Base-by-base conservation (phyloP, 2,113 vertebrate species). In the Progne subis region DNA sequence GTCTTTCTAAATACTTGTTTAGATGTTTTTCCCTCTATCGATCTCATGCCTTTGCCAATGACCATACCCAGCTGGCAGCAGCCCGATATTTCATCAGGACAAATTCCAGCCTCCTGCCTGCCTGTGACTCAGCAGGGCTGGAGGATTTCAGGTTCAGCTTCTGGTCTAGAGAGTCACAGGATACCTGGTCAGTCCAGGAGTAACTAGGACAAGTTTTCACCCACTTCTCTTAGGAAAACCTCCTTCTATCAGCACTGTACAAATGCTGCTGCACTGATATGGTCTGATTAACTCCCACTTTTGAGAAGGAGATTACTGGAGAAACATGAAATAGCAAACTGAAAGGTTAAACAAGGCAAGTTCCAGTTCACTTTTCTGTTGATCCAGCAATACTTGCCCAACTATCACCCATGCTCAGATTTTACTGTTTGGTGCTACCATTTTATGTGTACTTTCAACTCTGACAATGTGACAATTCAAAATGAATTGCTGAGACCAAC, bases 41-140 rank as follows among this genome's bases (percentile, higher is more conserved):
- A 91, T 96, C 47, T 72, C 86, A 61, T 88, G 72, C 65, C 76
- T 93, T 82, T 82, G 77, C 86, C 69, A 55, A 37, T 55, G 69
- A 90, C 76, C 64, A 82, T 92, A 79, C n/a, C 88, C 91, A 94
- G 91, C 90, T 92, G 86, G 94, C 92, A 96, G 93, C 89, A 86
- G 94, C 63, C 52, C 0, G 56, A 71, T 72, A 90, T 89, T 91
- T 88, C 67, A 74, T 78, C 83, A 93, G 64, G 78, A 96, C 83
- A 91, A 83, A 94, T 87, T 95, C 93, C 92, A 95, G 86, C 61
- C 87, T 97, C 94, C 61, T 0, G 47, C 82, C 81, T 90, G 88
- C 86, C 75, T 10, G 49, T 95, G 96, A 97, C 95, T 96, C 96
- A 96, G 95, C 93, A 97, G 64, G 82, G 83, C 41, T 6, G 3